Evolutionary conservation across 2,888 invertebrate genomes (phyloP).

Genomic region (Coecobrya sp.): DNA sequence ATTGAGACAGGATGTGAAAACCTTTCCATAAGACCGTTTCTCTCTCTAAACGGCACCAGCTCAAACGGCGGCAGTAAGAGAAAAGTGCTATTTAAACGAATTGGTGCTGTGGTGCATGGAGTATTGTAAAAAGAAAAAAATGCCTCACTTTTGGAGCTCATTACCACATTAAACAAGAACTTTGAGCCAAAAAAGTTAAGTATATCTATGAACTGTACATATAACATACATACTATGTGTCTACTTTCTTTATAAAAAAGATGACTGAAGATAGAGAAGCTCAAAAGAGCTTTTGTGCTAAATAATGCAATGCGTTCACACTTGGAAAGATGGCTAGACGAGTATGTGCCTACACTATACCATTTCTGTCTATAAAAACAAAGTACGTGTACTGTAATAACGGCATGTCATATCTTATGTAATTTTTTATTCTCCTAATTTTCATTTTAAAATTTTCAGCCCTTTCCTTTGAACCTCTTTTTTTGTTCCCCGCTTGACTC

Average conservation of each 20-base stretch:
- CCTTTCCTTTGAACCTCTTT: slow-evolving; percentile 28
- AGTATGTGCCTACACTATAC: neutral
- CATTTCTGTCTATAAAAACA: too few relatives aligned
- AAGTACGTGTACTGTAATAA: neutral
- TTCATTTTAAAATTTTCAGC: slow-evolving; percentile 46
- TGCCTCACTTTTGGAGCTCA: slow-evolving; percentile 67
- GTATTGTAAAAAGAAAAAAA: slow-evolving; percentile 57
- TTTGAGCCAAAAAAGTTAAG: slow-evolving; percentile 14
- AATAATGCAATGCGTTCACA: slow-evolving; percentile 56
- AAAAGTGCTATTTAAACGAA: slow-evolving; percentile 50
- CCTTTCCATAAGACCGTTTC: neutral
- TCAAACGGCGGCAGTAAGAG: neutral
- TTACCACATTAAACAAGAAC: slow-evolving; percentile 71
- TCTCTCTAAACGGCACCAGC: neutral
- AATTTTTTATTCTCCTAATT: slow-evolving; percentile 67
- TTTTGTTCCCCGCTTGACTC: slow-evolving; percentile 1
- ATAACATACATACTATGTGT: neutral
- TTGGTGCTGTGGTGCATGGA: slow-evolving; percentile 70
- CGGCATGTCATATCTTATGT: slow-evolving; percentile 56
- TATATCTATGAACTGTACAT: neutral
- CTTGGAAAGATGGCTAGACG: neutral
- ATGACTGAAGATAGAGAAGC: slow-evolving; percentile 29
- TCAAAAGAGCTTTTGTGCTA: slow-evolving; percentile 9
- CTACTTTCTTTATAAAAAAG: neutral
- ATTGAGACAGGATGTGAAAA: slow-evolving; percentile 27